Conservation (phyloP, 1,140 invertebrate species). For the Penaeus indicus region DNA sequence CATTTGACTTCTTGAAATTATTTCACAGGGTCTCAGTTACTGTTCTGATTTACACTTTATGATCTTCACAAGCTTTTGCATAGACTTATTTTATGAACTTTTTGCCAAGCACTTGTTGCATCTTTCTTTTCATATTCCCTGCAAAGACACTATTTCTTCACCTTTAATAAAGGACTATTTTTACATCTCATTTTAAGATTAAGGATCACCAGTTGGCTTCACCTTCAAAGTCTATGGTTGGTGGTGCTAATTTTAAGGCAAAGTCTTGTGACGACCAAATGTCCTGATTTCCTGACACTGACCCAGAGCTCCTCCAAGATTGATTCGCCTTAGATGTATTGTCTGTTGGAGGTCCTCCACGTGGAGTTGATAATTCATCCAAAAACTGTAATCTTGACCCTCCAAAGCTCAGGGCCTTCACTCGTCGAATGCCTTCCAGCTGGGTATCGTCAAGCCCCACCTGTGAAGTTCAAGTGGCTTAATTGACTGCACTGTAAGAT, state of each 20-base stretch:
- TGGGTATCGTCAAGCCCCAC: slow-evolving; percentile 50
- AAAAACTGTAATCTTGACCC: slow-evolving; percentile 52
- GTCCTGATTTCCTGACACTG: slow-evolving; percentile 14
- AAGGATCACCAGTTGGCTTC: slow-evolving; percentile 11
- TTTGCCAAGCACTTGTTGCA: no score
- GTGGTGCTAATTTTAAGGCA: slow-evolving; percentile 49
- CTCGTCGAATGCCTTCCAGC: slow-evolving; percentile 48
- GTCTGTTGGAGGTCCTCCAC: not conserved
- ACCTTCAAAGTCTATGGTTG: slow-evolving; percentile 36
- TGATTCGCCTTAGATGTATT: not conserved
- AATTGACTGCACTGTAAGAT: not conserved
- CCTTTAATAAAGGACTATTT: not conserved
- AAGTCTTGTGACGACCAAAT: slow-evolving; percentile 53
- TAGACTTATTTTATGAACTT: no score
- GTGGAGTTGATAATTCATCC: slow-evolving; percentile 41
- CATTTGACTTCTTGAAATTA: no score
- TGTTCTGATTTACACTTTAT: no score
- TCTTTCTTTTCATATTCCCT: no score
- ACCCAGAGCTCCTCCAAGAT: not conserved
- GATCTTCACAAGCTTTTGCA: no score
- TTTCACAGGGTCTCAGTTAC: no score
- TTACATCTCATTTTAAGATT: not conserved
- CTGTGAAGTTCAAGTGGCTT: not conserved
- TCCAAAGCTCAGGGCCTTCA: slow-evolving; percentile 31
- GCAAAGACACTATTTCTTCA: not conserved